phyloP scores from a whole-genome alignment of 2,888 invertebrate genomes.

The Eudasyphora cyanicolor region DNA sequence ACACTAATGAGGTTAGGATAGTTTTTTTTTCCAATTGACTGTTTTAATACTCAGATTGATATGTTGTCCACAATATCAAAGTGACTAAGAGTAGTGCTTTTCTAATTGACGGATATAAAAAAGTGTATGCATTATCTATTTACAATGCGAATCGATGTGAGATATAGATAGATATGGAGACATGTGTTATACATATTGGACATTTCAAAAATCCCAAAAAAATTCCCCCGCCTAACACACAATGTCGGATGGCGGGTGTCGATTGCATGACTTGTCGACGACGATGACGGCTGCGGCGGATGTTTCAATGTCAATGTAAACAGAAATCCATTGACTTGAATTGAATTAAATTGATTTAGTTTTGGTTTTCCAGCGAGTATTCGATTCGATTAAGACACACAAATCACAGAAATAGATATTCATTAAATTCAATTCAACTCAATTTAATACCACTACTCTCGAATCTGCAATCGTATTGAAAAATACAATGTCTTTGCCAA shows the following conservation, averaged over 20 bases:
- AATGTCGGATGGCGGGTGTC: too few relatives aligned
- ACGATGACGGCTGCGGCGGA: slow-evolving; percentile 38
- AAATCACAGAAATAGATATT: neutral
- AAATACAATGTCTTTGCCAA: slow-evolving; percentile 38
- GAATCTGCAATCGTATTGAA: neutral
- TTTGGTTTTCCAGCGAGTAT: neutral
- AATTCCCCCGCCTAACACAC: neutral
- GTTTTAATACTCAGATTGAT: too few relatives aligned
- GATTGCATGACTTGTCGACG: slow-evolving; percentile 3
- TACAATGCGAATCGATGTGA: neutral
- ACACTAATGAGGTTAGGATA: neutral
- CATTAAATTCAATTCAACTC: slow-evolving; percentile 37
- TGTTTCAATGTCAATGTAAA: slow-evolving; percentile 57
- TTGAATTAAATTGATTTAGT: neutral
- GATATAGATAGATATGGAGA: neutral
- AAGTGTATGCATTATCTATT: too few relatives aligned
- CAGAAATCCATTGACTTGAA: neutral
- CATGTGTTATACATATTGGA: neutral
- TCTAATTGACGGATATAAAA: slow-evolving; percentile 2
- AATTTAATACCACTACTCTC: slow-evolving; percentile 25
- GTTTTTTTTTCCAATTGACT: neutral
- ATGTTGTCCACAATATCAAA: neutral
- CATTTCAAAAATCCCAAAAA: neutral
- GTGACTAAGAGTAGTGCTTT: neutral
- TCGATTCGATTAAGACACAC: neutral